A percentile compares a stretch with the other conserved stretches of the same genome.
Conservation (phyloP, 2,888 invertebrate species). For the Dugesia japonica region DNA sequence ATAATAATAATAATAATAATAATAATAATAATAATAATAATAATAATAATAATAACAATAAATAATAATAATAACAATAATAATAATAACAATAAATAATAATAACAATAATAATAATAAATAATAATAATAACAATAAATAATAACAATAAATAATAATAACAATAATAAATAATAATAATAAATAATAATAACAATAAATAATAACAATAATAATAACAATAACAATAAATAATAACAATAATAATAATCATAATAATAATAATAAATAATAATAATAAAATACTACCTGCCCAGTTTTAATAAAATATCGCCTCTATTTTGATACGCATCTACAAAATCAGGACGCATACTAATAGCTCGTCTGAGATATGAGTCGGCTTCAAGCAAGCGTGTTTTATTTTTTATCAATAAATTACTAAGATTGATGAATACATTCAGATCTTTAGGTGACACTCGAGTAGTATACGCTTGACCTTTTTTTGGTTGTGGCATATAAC, state of each 20-base stretch:
- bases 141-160: neutral
- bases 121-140: neutral
- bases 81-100: too few relatives aligned
- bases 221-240: too few relatives aligned
- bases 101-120: neutral
- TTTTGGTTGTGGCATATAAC: slow-evolving; percentile 41
- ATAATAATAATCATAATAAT: too few relatives aligned
- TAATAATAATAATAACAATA: too few relatives aligned
- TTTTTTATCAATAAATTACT: slow-evolving; percentile 84
- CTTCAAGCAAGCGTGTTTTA: slow-evolving; percentile 62
- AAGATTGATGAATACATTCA: slow-evolving; percentile 82
- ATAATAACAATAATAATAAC: too few relatives aligned
- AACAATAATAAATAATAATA: too few relatives aligned
- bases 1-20: too few relatives aligned
- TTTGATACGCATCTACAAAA: slow-evolving; percentile 80
- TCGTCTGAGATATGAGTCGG: slow-evolving; percentile 64
- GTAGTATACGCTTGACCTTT: slow-evolving; percentile 78
- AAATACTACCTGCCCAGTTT: slow-evolving; percentile 59
- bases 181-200: too few relatives aligned
- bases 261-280: neutral
- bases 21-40: too few relatives aligned
- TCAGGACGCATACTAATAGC: slow-evolving; percentile 92
- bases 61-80: too few relatives aligned
- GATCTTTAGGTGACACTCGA: slow-evolving; percentile 78
- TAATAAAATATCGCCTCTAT: slow-evolving; percentile 82